Conservation (phyloP, 2,797 vertebrate species). For the Dipus sagitta region DNA sequence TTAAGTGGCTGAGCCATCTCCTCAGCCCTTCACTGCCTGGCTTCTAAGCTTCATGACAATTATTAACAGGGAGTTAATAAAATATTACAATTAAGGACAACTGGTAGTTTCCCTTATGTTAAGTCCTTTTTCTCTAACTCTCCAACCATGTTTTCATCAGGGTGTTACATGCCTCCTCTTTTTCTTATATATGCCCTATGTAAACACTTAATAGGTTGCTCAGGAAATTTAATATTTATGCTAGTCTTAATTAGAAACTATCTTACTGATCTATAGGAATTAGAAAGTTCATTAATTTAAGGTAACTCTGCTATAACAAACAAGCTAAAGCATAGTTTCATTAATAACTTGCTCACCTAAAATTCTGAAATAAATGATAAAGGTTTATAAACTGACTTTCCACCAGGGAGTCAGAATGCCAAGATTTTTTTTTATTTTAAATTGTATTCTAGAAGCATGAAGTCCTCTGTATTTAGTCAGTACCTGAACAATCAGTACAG, state of each 20-base stretch:
- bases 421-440: neutral
- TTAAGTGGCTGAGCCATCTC: neutral
- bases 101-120: neutral
- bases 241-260: neutral
- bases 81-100: constrained; percentile 16
- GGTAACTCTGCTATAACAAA: neutral
- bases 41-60: neutral
- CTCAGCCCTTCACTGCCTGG: too few species aligned
- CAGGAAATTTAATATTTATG: neutral
- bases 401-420: neutral
- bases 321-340: neutral
- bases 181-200: neutral
- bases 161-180: neutral
- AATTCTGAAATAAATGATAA: neutral
- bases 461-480: neutral
- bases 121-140: neutral
- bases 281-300: neutral
- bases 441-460: neutral
- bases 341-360: neutral
- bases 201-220: constrained; percentile 4
- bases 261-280: neutral
- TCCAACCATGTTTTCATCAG: neutral
- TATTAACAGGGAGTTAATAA: constrained; percentile 12
- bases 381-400: neutral
- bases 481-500: neutral